A percentile compares a stretch with the other conserved stretches of the same genome.
These are phyloP conservation scores for Fistularia tabacaria DNA, from an alignment of 2,797 vertebrate species.

Conservation along the genomic window DNA sequence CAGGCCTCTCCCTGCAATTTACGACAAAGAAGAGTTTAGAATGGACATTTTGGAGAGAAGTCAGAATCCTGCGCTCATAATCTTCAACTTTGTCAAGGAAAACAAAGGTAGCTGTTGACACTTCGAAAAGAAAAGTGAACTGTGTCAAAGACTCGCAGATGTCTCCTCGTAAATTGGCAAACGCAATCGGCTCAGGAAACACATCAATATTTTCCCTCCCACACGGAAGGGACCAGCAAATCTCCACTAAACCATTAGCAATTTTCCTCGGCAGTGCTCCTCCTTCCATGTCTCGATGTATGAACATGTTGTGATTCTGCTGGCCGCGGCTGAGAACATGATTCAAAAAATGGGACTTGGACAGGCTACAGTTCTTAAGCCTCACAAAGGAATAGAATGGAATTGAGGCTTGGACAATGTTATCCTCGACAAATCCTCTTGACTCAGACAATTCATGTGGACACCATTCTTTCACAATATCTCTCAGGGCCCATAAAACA, in stretches of 20 bases:
- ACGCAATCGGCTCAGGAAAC: conserved; percentile 63
- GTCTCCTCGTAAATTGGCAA: conserved; percentile 71
- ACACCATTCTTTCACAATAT: conserved; percentile 69
- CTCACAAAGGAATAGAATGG: conserved; percentile 54
- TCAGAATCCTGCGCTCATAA: conserved; percentile 16
- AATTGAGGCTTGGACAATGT: conserved; percentile 38
- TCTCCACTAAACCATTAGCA: conserved; percentile 64
- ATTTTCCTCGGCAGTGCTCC: conserved; percentile 36
- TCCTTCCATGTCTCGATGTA: conserved; percentile 60
- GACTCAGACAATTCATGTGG: conserved; percentile 38
- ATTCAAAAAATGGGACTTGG: conserved; percentile 73
- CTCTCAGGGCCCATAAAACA: conserved; percentile 75
- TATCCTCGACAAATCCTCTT: conserved; percentile 57
- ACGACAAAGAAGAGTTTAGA: conserved; percentile 39
- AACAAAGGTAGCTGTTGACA: conserved; percentile 70
- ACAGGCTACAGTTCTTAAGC: conserved; percentile 48
- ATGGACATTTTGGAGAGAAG: conserved; percentile 35
- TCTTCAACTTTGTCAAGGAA: conserved; percentile 53
- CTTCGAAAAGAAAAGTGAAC: conserved; percentile 56
- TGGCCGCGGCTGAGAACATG: conserved; percentile 57
- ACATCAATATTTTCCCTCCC: conserved; percentile 54
- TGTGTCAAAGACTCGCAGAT: conserved; percentile 12
- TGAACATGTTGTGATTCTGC: conserved; percentile 60
- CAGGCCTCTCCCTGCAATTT: neutral
- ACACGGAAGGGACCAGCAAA: conserved; percentile 71